phyloP scores from a whole-genome alignment of 2,113 vertebrate genomes.

The Willisornis vidua region DNA sequence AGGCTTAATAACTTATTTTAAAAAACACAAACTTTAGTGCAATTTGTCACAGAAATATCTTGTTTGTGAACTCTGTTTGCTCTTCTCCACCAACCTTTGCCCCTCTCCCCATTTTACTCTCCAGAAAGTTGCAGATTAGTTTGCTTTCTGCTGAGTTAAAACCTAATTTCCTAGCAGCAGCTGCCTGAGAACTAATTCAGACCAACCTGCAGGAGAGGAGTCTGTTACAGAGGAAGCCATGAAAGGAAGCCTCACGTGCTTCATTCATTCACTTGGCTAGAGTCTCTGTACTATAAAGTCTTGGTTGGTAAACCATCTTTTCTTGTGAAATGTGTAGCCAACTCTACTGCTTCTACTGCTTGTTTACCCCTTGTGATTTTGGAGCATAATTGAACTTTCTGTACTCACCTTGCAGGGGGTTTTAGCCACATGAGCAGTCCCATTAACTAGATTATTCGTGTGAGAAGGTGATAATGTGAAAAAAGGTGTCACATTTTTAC shows the following conservation, averaged over 20 bases:
- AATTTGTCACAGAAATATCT: not conserved
- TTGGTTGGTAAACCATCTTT: not conserved
- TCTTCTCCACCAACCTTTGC: not conserved
- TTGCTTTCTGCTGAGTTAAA: not conserved
- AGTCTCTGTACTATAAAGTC: not conserved
- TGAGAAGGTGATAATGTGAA: not conserved
- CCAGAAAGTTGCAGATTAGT: not conserved
- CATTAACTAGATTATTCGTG: not conserved
- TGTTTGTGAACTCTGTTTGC: not conserved
- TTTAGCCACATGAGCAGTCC: not conserved
- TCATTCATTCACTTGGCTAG: not conserved
- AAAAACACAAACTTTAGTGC: rapidly evolving
- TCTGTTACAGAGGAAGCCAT: not conserved
- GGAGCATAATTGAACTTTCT: not conserved
- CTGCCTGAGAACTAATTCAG: not conserved
- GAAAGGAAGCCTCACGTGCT: not conserved
- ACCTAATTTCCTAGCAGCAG: not conserved
- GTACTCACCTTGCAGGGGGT: not conserved
- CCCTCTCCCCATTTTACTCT: not conserved
- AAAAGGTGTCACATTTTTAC: not conserved
- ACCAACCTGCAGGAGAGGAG: not conserved
- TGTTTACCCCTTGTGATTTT: not conserved
- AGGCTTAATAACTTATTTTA: not conserved
- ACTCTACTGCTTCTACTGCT: not conserved
- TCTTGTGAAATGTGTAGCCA: not conserved